Conservation (phyloP, 2,888 invertebrate genomes). For the Idaea biselata region DNA sequence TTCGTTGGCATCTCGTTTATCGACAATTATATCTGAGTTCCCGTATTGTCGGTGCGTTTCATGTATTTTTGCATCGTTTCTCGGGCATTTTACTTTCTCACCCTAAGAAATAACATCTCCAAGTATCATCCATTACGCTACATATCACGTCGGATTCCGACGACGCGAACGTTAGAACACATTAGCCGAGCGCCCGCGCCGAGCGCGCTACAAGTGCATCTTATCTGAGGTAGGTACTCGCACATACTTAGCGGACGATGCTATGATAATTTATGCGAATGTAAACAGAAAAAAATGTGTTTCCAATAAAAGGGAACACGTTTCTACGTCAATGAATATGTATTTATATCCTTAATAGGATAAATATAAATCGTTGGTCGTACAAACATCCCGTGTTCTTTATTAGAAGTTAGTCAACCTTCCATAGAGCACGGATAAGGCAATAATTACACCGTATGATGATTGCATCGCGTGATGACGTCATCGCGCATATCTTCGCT, state of each 20-base stretch:
- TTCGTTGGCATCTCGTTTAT: background rate
- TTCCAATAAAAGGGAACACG: background rate
- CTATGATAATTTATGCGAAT: background rate
- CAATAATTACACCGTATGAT: background rate
- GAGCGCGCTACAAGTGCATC: background rate
- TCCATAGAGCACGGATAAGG: background rate
- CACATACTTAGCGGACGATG: background rate
- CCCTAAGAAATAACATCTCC: too few relatives aligned
- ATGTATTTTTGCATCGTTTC: too few relatives aligned
- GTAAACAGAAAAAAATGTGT: background rate
- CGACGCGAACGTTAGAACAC: too few relatives aligned
- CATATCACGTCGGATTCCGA: too few relatives aligned
- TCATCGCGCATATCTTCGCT: background rate
- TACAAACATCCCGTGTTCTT: background rate
- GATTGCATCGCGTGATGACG: background rate
- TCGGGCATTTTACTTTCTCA: too few relatives aligned
- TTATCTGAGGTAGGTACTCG: background rate
- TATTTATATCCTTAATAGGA: background rate
- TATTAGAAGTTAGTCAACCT: background rate
- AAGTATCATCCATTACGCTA: too few relatives aligned
- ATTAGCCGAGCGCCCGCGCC: too few relatives aligned
- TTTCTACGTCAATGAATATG: background rate
- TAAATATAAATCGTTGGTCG: background rate
- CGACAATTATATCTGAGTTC: background rate
- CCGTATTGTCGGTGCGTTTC: background rate